Conservation (phyloP, 2,113 vertebrate genomes). For the Scatophagus argus region DNA sequence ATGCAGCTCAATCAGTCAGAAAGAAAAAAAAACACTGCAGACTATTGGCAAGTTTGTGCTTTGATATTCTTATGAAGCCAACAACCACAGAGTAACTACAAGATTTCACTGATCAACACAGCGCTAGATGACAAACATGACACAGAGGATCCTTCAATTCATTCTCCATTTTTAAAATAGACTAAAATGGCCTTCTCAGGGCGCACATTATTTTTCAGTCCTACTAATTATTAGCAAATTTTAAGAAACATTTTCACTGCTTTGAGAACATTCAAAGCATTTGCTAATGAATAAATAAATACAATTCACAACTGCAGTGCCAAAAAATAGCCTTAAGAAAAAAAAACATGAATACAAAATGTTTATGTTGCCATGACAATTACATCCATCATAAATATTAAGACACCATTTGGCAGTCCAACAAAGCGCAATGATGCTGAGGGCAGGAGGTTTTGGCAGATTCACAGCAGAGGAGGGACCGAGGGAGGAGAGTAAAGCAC, state of each 20-base stretch:
- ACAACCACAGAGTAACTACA: slow-evolving; percentile 72
- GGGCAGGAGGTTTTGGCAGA: slow-evolving; percentile 62
- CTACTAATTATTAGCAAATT: slow-evolving; percentile 14
- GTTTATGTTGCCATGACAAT: slow-evolving; percentile 65
- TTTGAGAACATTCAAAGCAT: slow-evolving; percentile 62
- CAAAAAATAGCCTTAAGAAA: slow-evolving; percentile 61
- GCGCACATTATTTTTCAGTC: background rate
- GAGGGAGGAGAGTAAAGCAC: slow-evolving; percentile 48
- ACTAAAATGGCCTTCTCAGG: slow-evolving; percentile 15
- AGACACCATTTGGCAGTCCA: slow-evolving; percentile 73
- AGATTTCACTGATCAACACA: slow-evolving; percentile 70
- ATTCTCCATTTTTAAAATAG: slow-evolving; percentile 28
- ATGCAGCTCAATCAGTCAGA: slow-evolving; percentile 54
- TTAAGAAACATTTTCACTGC: slow-evolving; percentile 41
- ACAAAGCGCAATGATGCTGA: slow-evolving; percentile 43
- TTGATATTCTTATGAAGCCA: slow-evolving; percentile 70
- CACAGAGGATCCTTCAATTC: slow-evolving; percentile 53
- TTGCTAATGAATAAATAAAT: slow-evolving; percentile 59
- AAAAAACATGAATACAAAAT: slow-evolving; percentile 67
- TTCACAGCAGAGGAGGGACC: slow-evolving; percentile 42
- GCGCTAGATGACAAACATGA: slow-evolving; percentile 69
- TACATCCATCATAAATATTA: slow-evolving; percentile 80
- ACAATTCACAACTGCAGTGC: slow-evolving; percentile 55
- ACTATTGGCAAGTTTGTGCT: slow-evolving; percentile 62
- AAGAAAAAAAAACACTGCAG: slow-evolving; percentile 44